Percentiles rank a stretch among this genome's conserved stretches.
Evolutionary conservation across 2,888 invertebrate genomes (phyloP).

Genomic region (Encarsia formosa): DNA sequence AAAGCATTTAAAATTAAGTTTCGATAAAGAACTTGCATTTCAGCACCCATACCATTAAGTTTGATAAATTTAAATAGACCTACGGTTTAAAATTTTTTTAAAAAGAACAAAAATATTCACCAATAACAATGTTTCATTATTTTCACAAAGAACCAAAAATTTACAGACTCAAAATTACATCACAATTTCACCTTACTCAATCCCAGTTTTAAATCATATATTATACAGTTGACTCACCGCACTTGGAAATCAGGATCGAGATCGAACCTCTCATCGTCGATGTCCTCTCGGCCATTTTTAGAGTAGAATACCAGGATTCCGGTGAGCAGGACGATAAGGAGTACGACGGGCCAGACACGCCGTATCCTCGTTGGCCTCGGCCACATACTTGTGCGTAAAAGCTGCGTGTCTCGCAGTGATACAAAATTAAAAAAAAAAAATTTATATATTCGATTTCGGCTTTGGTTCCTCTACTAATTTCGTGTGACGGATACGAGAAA

Average conservation of each 20-base stretch:
- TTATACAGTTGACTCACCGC: conserved; percentile 26
- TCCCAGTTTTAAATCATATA: no score
- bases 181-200: no score
- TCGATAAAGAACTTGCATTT: no score
- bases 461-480: no score
- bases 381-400: conserved; percentile 44
- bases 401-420: background rate
- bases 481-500: background rate
- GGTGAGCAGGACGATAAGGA: conserved; percentile 32
- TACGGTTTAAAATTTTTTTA: no score
- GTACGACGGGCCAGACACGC: conserved; percentile 37
- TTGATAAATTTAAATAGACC: no score
- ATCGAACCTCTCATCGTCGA: conserved; percentile 20
- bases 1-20: no score
- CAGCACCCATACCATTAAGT: no score
- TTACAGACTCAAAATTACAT: no score
- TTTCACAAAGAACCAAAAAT: no score
- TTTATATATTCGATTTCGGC: background rate
- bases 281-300: conserved; percentile 29
- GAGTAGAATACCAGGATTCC: conserved; percentile 41
- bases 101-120: no score
- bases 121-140: no score
- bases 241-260: conserved; percentile 9
- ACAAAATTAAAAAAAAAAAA: background rate
- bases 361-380: conserved; percentile 41